Base-by-base conservation (phyloP, 2,888 invertebrate genomes). In the Megaustenia siamemsis region DNA sequence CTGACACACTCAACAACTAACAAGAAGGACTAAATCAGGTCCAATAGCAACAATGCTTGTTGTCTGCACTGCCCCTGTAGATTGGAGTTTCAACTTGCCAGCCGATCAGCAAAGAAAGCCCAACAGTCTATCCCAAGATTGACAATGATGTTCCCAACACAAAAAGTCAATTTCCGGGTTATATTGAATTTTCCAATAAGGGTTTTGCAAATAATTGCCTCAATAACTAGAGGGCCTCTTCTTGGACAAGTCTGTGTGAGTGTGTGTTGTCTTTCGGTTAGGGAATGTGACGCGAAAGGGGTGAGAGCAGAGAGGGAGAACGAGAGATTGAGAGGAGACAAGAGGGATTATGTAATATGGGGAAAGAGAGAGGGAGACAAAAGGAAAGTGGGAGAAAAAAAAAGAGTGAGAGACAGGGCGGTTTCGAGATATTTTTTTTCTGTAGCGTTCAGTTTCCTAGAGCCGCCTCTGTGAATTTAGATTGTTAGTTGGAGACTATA, bases 151-250 rank as follows among this genome's bases (percentile, higher is more conserved):
- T 38, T 15, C 68, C 68, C 35, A 15, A 68, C 68, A 68, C 38
- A 68, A 35, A 68, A 68, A 68, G 38, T 68, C 68, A 68, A 68
- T 68, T 68, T 68, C 68, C 68, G 68, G 68, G 38, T 68, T 68
- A 21, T 68, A 38, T 68, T 68, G 68, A 68, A 28, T 35, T 35
- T 68, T 38, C 28, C 2, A 38, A 21, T 38, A 35, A 38, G 38
- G 68, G 28, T 18, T 35, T 35, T 18, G 21, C 68, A 38, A 68
- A 68, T 21, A 38, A 68, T 38, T 18, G 28, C 18, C 38, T 4
- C 2, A 38, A 38, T 38, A 68, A 68, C 68, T 8, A 10, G 28
- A 63, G 63, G 4, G 32, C 28, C 68, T 21, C 68, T 35, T 68
- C 38, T 68, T 63, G n/a, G 63, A 63, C 4, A 32, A 10, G 28